Conservation (phyloP, 2,797 vertebrate species). For the Gallinago stenura region DNA sequence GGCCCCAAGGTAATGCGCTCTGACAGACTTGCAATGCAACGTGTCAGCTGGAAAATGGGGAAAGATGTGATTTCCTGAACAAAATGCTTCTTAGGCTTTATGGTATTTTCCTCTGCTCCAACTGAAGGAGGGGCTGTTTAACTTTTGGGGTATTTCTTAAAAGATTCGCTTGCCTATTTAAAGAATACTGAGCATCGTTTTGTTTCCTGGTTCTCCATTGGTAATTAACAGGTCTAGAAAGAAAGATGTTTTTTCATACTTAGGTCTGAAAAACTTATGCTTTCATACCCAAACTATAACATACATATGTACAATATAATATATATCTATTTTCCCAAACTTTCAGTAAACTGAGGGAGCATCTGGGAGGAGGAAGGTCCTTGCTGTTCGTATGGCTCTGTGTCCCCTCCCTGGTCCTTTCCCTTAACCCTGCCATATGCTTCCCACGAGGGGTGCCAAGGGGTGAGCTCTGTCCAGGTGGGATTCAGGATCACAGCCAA, state of each 20-base stretch:
- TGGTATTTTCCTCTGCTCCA: not conserved
- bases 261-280: not conserved
- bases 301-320: not conserved
- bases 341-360: not conserved
- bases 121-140: not conserved
- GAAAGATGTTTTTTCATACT: not conserved
- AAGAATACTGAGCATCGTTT: not conserved
- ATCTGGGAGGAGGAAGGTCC: not conserved
- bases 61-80: slow-evolving; percentile 63
- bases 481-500: not conserved
- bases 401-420: not conserved
- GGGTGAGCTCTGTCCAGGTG: not conserved
- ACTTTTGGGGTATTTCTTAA: not conserved
- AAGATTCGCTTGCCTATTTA: not conserved
- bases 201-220: not conserved
- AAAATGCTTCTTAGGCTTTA: slow-evolving; percentile 50
- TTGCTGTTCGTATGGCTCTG: not conserved
- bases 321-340: not conserved
- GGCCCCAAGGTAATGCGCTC: slow-evolving; percentile 53
- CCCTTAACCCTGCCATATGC: rapidly evolving
- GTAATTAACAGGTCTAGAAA: not conserved
- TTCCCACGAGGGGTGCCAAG: not conserved
- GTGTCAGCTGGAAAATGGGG: slow-evolving; percentile 69
- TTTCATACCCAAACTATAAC: not conserved
- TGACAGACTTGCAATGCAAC: slow-evolving; percentile 52